These are phyloP conservation scores for Cettia cetti DNA, from an alignment of 2,113 vertebrate species.

Conservation along the genomic window DNA sequence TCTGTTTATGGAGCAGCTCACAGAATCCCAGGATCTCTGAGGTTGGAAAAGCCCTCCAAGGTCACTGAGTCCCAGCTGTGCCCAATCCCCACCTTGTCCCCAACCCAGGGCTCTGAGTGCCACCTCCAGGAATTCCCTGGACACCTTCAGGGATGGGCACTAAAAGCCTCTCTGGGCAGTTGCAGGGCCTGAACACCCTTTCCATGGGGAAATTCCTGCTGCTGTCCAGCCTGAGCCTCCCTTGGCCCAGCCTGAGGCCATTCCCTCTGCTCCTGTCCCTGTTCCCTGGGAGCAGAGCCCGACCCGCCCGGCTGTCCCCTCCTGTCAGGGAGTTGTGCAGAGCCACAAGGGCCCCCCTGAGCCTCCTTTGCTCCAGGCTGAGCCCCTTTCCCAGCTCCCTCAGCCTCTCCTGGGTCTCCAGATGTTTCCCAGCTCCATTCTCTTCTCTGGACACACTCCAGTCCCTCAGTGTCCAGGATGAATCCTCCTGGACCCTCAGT, in stretches of 20 bases:
- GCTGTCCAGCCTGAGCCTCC: not conserved
- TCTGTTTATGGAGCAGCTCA: not conserved
- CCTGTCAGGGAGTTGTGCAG: not conserved
- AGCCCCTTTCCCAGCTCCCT: not conserved
- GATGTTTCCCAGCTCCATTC: not conserved
- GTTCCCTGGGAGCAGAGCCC: not conserved
- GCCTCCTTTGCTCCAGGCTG: not conserved
- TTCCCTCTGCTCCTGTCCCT: not conserved
- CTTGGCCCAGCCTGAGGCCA: not conserved
- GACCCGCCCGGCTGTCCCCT: not conserved
- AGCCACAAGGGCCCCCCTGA: not conserved
- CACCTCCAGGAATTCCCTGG: fast-evolving
- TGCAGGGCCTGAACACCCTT: fast-evolving
- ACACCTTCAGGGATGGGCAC: not conserved
- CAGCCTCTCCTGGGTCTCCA: not conserved
- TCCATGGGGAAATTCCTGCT: not conserved
- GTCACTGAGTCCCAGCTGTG: fast-evolving
- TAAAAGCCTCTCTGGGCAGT: not conserved
- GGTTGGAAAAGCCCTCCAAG: not conserved
- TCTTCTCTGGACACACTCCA: fast-evolving
- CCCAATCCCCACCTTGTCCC: fast-evolving
- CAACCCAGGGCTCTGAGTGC: not conserved
- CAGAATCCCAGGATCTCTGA: not conserved
- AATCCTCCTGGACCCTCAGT: not conserved
- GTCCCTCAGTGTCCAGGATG: not conserved